Evolutionary conservation across 2,888 invertebrate genomes (phyloP), one percentile per base, ranked within the genome.

Genomic region (Dasysyrphus tricinctus): DNA sequence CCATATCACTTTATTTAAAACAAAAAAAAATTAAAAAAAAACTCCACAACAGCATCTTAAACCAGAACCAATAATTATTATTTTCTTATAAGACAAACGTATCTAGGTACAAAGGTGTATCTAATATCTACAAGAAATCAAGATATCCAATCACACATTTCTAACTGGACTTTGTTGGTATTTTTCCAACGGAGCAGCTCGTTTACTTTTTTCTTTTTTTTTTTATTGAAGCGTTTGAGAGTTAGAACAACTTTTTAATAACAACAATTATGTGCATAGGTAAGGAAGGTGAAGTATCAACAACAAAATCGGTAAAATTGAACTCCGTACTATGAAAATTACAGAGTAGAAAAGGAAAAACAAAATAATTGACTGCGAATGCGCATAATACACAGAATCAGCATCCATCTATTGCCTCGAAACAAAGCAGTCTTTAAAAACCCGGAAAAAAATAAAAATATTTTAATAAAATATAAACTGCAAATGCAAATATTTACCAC

Each of bases 371-470:
- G 19, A 80, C 32, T 85, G 85, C 80, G 85, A 77, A 69, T 85
- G 85, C 85, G 85, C 85, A 37, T 54, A 8, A 57, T 51, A 80
- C 73, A 80, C 73, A 12, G 0, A 37, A 12, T 74, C 80, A 85
- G 85, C 80, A 85, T 80, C 85, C 57, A 77, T 24, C 42, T 57
- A 42, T 37, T n/a, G 12, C n/a, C n/a, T 37, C 19, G 47, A 34
- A 57, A 57, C 65, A 67, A 47, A 51, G 29, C 19, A 70, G 44
- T 57, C 42, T 39, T 59, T 29, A 59, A 67, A n/a, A 32, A 70
- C 75, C 24, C 56, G 61, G 24, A 37, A n/a, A 54, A 44, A 47
- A 34, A 19, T 54, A 44, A 44, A 34, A 12, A n/a, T 14, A 24
- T 44, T 59, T 59, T 59, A 19, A 19, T 34, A 37, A 57, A 57